These are phyloP conservation scores for Drosophila santomea DNA, from an alignment of 1,140 invertebrate genomes.

Conservation along the genomic window DNA sequence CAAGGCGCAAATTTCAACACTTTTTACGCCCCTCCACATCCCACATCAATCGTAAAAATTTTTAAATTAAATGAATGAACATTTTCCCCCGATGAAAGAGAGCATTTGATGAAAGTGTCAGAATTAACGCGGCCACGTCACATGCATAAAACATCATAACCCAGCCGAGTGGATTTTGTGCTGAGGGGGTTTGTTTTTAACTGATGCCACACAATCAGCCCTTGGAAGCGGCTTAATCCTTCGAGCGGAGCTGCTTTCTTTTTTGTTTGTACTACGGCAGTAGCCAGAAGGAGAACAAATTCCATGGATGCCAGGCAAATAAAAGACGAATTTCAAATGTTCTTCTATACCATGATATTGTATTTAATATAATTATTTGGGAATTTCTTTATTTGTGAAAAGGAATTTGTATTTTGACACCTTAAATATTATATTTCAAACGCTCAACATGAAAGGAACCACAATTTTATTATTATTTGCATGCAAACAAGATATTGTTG, in stretches of 20 bases:
- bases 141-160: slow-evolving; percentile 58
- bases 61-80: slow-evolving; percentile 31
- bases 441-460: too few species aligned
- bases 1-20: slow-evolving; percentile 50
- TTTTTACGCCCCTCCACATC: slow-evolving; percentile 28
- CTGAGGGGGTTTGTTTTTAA: neutral
- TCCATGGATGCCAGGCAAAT: slow-evolving; percentile 9
- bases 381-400: too few species aligned
- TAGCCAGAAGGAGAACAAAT: slow-evolving; percentile 8
- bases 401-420: neutral
- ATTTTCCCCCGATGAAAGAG: slow-evolving; percentile 29
- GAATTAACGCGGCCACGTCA: slow-evolving; percentile 45
- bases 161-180: neutral
- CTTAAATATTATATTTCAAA: too few species aligned
- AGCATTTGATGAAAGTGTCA: slow-evolving; percentile 67
- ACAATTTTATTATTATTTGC: neutral
- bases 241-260: slow-evolving; percentile 23
- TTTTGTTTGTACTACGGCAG: slow-evolving; percentile 18
- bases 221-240: slow-evolving; percentile 49
- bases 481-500: neutral
- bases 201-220: slow-evolving; percentile 5
- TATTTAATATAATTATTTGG: too few species aligned
- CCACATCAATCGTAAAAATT: neutral
- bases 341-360: neutral
- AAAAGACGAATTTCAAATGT: slow-evolving; percentile 3